Base-by-base conservation (phyloP, 1,140 invertebrate genomes). In the Philotrypesis tridentata region DNA sequence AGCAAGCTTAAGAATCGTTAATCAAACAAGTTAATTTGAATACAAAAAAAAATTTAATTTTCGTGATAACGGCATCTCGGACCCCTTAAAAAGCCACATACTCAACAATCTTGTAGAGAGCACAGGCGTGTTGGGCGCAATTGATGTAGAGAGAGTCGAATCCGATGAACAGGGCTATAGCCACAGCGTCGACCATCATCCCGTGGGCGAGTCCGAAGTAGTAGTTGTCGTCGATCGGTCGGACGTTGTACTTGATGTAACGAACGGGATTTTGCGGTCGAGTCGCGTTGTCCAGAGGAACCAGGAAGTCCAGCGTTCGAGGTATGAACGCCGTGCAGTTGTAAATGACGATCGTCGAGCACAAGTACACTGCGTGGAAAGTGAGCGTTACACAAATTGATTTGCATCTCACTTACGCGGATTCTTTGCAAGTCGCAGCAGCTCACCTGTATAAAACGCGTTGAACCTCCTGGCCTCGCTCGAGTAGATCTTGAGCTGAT, bases 101-200 rank as follows among this genome's bases (percentile, higher is more conserved):
- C n/a, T n/a, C n/a, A n/a, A n/a, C n/a, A n/a, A n/a, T n/a, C n/a
- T n/a, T n/a, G n/a, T n/a, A 78, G 25, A 78, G 76, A 9, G 76
- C 76, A 78, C 76, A 78, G 21, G 63, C 37, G 12, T 68, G 76
- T 27, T 75, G 73, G 25, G 48, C 25, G 29, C 23, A 61, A 37
- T 75, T 60, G 11, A 75, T 31, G 8, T 61, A 27, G 4, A 75
- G 48, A 0, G 73, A 27, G 25, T 75, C 73, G 27, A 61, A 61
- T 9, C 73, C 73, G 17, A 75, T 33, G 12, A 75, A 21, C 1
- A 74, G 21, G 5, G 31, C 9, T 1, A 60, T 60, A 5, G 1
- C 9, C 9, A 8, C 14, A 12, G 1, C 14, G 21, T 74, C 72
- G 12, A 74, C 2, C 2, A 74, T 29, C 12, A 74, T 21, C 12